phyloP scores from a whole-genome alignment of 2,888 invertebrate species.

The Atrina japonica region DNA sequence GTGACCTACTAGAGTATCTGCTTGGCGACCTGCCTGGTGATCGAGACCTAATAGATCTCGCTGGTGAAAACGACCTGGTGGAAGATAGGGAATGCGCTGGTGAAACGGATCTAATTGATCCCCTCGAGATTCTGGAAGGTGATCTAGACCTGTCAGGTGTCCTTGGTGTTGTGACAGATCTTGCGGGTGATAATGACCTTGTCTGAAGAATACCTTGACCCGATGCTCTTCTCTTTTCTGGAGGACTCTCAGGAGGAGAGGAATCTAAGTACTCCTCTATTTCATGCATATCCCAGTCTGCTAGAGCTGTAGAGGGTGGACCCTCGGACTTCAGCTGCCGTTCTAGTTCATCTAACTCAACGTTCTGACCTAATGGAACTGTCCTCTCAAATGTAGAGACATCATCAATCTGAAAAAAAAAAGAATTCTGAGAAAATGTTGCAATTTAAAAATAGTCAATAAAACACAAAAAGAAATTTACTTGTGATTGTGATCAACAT shows the following conservation, averaged over 20 bases:
- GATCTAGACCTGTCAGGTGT: conserved; percentile 49
- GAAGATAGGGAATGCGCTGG: conserved; percentile 31
- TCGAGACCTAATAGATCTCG: conserved; percentile 35
- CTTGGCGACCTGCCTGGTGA: conserved; percentile 54
- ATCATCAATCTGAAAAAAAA: not conserved
- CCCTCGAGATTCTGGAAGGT: conserved; percentile 34
- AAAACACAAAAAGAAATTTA: not conserved
- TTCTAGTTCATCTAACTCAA: conserved; percentile 58
- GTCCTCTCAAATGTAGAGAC: not conserved
- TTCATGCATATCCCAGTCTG: conserved; percentile 61
- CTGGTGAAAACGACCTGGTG: conserved; percentile 34
- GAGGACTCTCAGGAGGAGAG: conserved; percentile 70
- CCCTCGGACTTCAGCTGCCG: conserved; percentile 51
- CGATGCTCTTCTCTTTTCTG: conserved; percentile 60
- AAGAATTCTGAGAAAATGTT: too few species aligned
- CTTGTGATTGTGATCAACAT: too few species aligned
- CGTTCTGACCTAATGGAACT: conserved; percentile 41
- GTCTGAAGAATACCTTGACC: conserved; percentile 42
- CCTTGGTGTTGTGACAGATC: conserved; percentile 49
- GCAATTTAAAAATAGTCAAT: not conserved
- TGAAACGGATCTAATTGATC: conserved; percentile 22
- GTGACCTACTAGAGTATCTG: conserved; percentile 31
- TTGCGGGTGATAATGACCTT: conserved; percentile 46
- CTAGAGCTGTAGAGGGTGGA: conserved; percentile 44
- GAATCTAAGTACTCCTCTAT: conserved; percentile 64